A percentile compares a stretch with the other conserved stretches of the same genome.
Evolutionary conservation across 1,140 invertebrate species (phyloP).

Genomic region (Nephotettix cincticeps): DNA sequence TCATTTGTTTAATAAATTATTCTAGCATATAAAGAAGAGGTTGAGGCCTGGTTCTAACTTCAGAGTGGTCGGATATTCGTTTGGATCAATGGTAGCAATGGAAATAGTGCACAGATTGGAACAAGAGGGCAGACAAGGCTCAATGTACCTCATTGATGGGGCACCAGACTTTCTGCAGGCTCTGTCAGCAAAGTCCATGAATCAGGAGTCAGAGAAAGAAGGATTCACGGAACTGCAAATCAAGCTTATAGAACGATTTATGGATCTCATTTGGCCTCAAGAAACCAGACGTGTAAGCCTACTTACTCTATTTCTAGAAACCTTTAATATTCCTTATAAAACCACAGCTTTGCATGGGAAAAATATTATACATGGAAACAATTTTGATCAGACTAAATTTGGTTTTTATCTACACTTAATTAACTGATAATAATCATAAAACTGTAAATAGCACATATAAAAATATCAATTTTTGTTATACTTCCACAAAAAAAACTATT

Average conservation of each 20-base stretch:
- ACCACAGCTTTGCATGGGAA: too few relatives aligned
- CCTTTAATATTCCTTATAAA: too few relatives aligned
- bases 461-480: too few relatives aligned
- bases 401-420: too few relatives aligned
- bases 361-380: too few relatives aligned
- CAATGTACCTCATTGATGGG: constrained; percentile 49
- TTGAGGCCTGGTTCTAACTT: constrained; percentile 48
- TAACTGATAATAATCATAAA: too few relatives aligned
- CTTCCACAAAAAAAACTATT: too few relatives aligned
- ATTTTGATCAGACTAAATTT: too few relatives aligned
- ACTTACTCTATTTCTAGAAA: neutral
- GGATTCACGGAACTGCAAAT: constrained; percentile 35
- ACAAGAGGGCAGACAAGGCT: constrained; percentile 50
- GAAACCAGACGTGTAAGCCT: constrained; percentile 33
- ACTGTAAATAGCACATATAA: too few relatives aligned
- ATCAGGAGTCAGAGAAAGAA: constrained; percentile 8
- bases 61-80: constrained; percentile 66
- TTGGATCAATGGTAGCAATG: constrained; percentile 57
- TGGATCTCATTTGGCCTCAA: constrained; percentile 36
- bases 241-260: constrained; percentile 35
- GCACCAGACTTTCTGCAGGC: constrained; percentile 46
- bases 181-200: constrained; percentile 29
- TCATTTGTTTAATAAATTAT: constrained; percentile 21
- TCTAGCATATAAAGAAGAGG: constrained; percentile 44
- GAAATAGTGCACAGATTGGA: constrained; percentile 58